A percentile compares a stretch with the other conserved stretches of the same genome.
These are phyloP conservation scores for Anthonomus grandis DNA, from an alignment of 1,140 invertebrate species.

Conservation along the genomic window DNA sequence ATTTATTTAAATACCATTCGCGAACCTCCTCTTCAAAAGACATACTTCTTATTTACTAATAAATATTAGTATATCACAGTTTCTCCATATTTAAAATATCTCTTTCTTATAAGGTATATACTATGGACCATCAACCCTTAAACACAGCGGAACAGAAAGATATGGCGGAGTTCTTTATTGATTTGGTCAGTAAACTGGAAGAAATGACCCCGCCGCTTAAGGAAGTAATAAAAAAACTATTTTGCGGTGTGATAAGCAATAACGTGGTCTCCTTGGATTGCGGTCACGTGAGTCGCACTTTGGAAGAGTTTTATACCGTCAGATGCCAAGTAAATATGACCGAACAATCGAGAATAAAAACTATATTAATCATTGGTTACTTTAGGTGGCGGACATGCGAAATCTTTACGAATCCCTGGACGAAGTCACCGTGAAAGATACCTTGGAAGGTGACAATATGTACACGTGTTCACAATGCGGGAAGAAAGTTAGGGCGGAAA, in stretches of 20 bases:
- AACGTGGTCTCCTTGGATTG: constrained; percentile 94
- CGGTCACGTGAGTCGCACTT: constrained; percentile 86
- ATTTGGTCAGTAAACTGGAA: constrained; percentile 92
- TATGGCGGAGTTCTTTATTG: constrained; percentile 97
- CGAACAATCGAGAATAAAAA: neutral
- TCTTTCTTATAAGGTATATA: constrained; percentile 94
- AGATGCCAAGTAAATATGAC: constrained; percentile 57
- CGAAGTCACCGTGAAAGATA: constrained; percentile 95
- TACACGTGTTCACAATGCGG: constrained; percentile 95
- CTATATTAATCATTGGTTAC: neutral
- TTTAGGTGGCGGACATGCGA: constrained; percentile 85
- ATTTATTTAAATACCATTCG: too few relatives aligned
- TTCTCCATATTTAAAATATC: constrained; percentile 58
- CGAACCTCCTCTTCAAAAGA: too few relatives aligned
- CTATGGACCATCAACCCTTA: constrained; percentile 92
- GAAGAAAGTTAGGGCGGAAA: constrained; percentile 91
- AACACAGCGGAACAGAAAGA: constrained; percentile 97
- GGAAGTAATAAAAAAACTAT: constrained; percentile 84
- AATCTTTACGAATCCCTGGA: constrained; percentile 93
- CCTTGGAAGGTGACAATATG: constrained; percentile 95
- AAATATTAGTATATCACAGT: too few relatives aligned
- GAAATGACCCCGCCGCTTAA: constrained; percentile 93
- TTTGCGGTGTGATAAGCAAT: constrained; percentile 90
- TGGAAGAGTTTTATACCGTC: constrained; percentile 96
- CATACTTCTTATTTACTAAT: neutral